Conservation (phyloP, 2,888 invertebrate species). For the Leptodirus hochenwartii region DNA sequence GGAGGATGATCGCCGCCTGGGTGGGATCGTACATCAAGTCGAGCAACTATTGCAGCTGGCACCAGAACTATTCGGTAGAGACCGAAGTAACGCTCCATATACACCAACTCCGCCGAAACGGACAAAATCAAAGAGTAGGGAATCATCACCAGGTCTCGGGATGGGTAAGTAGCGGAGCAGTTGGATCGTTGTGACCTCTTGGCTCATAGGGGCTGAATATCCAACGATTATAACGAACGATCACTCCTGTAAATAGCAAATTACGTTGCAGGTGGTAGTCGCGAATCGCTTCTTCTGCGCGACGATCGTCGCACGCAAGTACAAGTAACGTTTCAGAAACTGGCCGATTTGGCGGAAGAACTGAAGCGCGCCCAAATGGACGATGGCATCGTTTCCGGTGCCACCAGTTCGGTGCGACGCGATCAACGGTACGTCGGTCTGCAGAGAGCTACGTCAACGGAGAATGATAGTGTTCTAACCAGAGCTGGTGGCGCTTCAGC, state of each 20-base stretch:
- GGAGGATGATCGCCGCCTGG: constrained; percentile 56
- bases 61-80: constrained; percentile 41
- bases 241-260: constrained; percentile 27
- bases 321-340: constrained; percentile 34
- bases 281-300: constrained; percentile 29
- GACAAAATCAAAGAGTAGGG: constrained; percentile 51
- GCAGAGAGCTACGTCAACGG: constrained; percentile 39
- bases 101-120: constrained; percentile 55
- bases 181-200: too few relatives aligned
- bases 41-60: constrained; percentile 56
- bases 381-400: too few relatives aligned
- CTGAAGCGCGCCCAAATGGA: constrained; percentile 29
- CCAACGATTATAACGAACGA: too few relatives aligned
- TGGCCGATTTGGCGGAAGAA: constrained; percentile 58
- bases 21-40: constrained; percentile 55
- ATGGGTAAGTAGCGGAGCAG: constrained; percentile 23
- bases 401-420: constrained; percentile 31
- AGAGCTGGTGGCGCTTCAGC: constrained; percentile 2
- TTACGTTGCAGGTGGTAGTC: too few relatives aligned
- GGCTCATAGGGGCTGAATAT: constrained; percentile 23
- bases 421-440: constrained; percentile 26
- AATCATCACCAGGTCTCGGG: constrained; percentile 43
- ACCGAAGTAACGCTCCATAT: constrained; percentile 29
- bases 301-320: constrained; percentile 24
- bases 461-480: constrained; percentile 33